Percentiles rank a stretch among this genome's conserved stretches.
These are phyloP conservation scores for Eubasilissa splendida DNA, from an alignment of 2,888 invertebrate genomes.

Conservation along the genomic window DNA sequence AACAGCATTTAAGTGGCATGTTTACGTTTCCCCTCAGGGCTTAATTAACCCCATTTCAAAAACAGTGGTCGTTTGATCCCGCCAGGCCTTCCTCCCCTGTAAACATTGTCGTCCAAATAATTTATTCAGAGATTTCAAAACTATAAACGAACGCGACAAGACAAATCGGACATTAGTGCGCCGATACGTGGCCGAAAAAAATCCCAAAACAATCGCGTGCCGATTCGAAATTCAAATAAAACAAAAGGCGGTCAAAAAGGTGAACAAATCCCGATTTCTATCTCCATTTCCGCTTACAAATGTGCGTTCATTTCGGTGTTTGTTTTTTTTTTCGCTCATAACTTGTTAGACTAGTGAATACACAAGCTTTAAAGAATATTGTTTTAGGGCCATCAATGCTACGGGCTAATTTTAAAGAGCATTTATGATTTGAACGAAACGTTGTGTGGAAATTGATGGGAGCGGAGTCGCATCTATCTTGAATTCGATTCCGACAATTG, in stretches of 20 bases:
- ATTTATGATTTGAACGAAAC: not conserved
- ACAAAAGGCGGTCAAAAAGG: constrained; percentile 57
- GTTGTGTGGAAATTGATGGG: no score
- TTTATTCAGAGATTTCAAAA: constrained; percentile 37
- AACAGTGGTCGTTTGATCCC: constrained; percentile 34
- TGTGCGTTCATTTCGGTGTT: constrained; percentile 51
- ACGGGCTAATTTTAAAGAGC: constrained; percentile 27
- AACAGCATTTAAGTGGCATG: constrained; percentile 35
- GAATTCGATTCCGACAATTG: no score
- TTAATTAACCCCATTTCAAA: constrained; percentile 50
- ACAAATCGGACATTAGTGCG: constrained; percentile 39
- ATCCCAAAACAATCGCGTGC: constrained; percentile 54
- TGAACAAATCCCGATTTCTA: constrained; percentile 57
- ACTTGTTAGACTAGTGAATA: constrained; percentile 35
- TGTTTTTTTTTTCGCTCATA: constrained; percentile 38
- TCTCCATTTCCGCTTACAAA: constrained; percentile 57
- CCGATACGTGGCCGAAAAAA: constrained; percentile 39
- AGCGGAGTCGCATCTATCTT: no score
- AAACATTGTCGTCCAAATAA: constrained; percentile 32
- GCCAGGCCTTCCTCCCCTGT: constrained; percentile 14
- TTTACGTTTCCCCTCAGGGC: constrained; percentile 31
- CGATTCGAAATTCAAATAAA: constrained; percentile 57
- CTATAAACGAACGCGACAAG: not conserved
- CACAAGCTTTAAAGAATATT: constrained; percentile 12
- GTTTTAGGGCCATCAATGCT: constrained; percentile 14